A percentile compares a stretch with the other conserved stretches of the same genome.
Evolutionary conservation across 2,797 vertebrate genomes (phyloP).

Genomic region (Halcyon chelicuti): DNA sequence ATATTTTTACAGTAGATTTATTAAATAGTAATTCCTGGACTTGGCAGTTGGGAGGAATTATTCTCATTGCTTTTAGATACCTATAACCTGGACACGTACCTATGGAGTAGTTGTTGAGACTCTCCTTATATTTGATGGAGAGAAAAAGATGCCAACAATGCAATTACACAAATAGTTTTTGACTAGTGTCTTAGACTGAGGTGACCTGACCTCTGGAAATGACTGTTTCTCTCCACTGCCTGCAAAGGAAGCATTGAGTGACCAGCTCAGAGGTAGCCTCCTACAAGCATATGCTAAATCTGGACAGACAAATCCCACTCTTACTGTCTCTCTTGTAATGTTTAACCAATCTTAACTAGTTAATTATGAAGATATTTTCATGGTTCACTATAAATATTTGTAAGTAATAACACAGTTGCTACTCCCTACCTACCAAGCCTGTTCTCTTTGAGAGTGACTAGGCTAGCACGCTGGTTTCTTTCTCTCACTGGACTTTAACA

Average conservation of each 20-base stretch:
- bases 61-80: not conserved
- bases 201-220: not conserved
- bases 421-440: not conserved
- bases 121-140: not conserved
- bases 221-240: not conserved
- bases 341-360: constrained; percentile 10
- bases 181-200: not conserved
- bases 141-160: not conserved
- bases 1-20: not conserved
- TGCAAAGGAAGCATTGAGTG: not conserved
- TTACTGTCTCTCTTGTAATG: not conserved
- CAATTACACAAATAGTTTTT: not conserved
- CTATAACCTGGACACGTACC: not conserved
- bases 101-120: not conserved
- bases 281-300: not conserved
- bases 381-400: not conserved
- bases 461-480: fast-evolving
- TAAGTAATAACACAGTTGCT: not conserved
- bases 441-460: not conserved
- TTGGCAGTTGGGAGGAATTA: not conserved
- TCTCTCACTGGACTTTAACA: not conserved
- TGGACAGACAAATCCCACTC: not conserved
- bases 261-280: not conserved
- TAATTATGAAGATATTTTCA: not conserved
- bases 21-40: not conserved